Evolutionary conservation across 1,140 invertebrate genomes (phyloP).

Genomic region (Oryctes rhinoceros): DNA sequence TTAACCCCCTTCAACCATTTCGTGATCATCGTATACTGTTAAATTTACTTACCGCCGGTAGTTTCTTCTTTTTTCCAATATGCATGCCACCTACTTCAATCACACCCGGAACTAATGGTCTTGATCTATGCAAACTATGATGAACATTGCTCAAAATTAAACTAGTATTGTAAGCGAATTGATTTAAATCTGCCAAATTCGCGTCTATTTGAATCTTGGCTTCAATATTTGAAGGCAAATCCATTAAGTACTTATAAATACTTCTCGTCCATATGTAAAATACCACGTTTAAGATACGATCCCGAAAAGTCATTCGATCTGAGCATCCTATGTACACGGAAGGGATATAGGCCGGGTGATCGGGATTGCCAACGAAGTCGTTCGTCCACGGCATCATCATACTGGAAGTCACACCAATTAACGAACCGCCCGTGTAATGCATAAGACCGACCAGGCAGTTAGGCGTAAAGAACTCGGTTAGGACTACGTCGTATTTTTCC

Average conservation of each 20-base stretch:
- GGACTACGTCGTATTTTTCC: slow-evolving; percentile 68
- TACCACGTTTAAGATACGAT: slow-evolving; percentile 60
- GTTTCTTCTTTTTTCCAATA: slow-evolving; percentile 63
- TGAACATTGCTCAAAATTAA: slow-evolving; percentile 70
- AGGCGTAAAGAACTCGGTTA: slow-evolving; percentile 73
- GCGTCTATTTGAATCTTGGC: slow-evolving; percentile 59
- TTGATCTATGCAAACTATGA: slow-evolving; percentile 66
- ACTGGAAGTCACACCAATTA: slow-evolving; percentile 66
- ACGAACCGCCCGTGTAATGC: slow-evolving; percentile 60
- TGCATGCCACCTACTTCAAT: slow-evolving; percentile 71
- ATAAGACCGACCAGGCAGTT: slow-evolving; percentile 66
- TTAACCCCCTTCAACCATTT: too few relatives aligned
- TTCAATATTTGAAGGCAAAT: slow-evolving; percentile 13
- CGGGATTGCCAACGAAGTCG: slow-evolving; percentile 60
- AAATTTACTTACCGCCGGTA: slow-evolving; percentile 62
- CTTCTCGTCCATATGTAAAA: slow-evolving; percentile 46
- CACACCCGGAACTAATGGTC: slow-evolving; percentile 65
- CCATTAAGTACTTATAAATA: slow-evolving; percentile 20
- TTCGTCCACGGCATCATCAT: slow-evolving; percentile 68
- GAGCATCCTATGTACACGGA: slow-evolving; percentile 56
- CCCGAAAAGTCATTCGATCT: slow-evolving; percentile 64
- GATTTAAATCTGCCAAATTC: slow-evolving; percentile 66
- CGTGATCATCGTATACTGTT: neutral
- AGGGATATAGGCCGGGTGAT: slow-evolving; percentile 42
- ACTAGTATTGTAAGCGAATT: slow-evolving; percentile 66